These are phyloP conservation scores for Myoxocephalus aenaeus DNA, from an alignment of 2,797 vertebrate species.

Conservation along the genomic window DNA sequence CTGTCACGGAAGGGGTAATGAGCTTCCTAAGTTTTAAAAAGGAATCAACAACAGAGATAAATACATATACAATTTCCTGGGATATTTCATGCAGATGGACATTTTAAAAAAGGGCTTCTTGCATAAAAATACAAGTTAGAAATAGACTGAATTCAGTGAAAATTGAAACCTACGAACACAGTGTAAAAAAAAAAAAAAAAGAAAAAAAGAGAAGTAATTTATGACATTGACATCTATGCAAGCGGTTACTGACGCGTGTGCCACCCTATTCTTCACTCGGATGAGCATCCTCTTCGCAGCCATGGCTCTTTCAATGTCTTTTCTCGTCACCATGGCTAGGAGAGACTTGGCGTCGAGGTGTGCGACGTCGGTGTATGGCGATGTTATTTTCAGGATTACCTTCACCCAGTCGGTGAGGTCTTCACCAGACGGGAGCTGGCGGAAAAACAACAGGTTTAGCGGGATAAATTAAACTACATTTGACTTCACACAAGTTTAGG, in stretches of 20 bases:
- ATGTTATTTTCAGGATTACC: conserved; percentile 45
- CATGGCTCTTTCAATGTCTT: conserved; percentile 39
- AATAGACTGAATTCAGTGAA: not conserved
- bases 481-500: not conserved
- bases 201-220: no score
- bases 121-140: not conserved
- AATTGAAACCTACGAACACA: no score
- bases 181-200: no score
- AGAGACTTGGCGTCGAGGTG: conserved; percentile 41
- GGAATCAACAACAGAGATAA: no score
- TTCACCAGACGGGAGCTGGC: conserved; percentile 62
- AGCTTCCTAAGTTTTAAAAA: no score
- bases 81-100: no score
- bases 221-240: not conserved
- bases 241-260: conserved; percentile 40
- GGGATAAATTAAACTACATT: not conserved
- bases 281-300: conserved; percentile 42
- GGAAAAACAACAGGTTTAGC: not conserved
- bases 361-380: not conserved
- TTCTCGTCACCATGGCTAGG: conserved; percentile 49
- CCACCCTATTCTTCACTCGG: conserved; percentile 33
- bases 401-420: conserved; percentile 34
- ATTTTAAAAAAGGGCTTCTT: not conserved
- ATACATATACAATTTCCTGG: no score
- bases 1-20: no score